Percentiles rank a stretch among this genome's conserved stretches.
Conservation (phyloP, 2,113 vertebrate genomes). For the Lagopus leucura region DNA sequence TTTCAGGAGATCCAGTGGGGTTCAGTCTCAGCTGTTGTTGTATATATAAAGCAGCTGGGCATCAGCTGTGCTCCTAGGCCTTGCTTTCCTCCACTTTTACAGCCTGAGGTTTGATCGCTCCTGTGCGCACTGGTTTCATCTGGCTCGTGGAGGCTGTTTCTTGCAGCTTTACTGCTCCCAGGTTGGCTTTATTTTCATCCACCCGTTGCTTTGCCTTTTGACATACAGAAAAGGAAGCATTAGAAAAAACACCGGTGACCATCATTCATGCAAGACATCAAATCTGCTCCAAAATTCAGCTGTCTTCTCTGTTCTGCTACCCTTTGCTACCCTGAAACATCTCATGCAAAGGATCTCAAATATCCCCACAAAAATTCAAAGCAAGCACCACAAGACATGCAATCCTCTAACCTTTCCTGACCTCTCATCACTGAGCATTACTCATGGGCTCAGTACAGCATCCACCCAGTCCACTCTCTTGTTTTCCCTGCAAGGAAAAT, state of each 20-base stretch:
- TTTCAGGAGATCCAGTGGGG: constrained; percentile 35
- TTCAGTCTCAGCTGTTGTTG: constrained; percentile 36
- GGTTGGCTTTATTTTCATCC: constrained; percentile 84
- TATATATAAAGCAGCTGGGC: not conserved
- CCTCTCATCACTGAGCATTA: not conserved
- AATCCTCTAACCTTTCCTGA: not conserved
- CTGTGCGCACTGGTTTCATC: constrained; percentile 88
- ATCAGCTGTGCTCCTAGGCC: constrained; percentile 77
- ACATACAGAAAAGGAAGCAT: constrained; percentile 46
- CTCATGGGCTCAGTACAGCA: not conserved
- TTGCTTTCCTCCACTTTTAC: constrained; percentile 93
- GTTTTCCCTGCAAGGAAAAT: not conserved
- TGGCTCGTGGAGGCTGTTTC: constrained; percentile 82
- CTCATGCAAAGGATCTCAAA: not conserved
- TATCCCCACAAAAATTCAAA: not conserved
- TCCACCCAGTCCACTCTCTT: not conserved
- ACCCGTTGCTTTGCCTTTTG: constrained; percentile 88
- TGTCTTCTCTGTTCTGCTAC: not conserved
- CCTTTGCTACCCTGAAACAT: not conserved
- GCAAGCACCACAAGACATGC: not conserved
- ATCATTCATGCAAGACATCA: not conserved
- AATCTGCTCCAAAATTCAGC: not conserved
- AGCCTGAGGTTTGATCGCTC: constrained; percentile 92
- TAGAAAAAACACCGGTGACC: not conserved
- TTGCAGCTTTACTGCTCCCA: constrained; percentile 88